Evolutionary conservation across 2,797 vertebrate genomes (phyloP).

Genomic region (Etheostoma nigrum): DNA sequence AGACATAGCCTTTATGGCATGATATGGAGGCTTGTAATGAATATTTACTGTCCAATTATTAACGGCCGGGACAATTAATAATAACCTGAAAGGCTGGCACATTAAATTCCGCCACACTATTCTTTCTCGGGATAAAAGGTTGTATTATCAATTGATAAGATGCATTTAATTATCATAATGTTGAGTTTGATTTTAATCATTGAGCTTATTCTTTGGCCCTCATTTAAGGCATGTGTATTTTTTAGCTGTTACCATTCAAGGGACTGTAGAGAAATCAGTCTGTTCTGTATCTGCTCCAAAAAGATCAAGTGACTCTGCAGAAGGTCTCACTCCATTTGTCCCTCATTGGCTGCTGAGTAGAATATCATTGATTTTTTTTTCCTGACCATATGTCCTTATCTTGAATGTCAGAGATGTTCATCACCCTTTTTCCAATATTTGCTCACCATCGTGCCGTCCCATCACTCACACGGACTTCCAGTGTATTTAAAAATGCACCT

Average conservation of each 20-base stretch:
- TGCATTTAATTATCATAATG: constrained; percentile 53
- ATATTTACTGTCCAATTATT: constrained; percentile 96
- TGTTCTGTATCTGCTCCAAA: constrained; percentile 28
- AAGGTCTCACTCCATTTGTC: constrained; percentile 60
- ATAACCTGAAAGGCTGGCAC: constrained; percentile 87
- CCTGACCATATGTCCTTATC: constrained; percentile 61
- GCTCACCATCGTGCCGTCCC: constrained; percentile 44
- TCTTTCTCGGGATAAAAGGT: constrained; percentile 30
- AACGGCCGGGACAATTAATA: constrained; percentile 90
- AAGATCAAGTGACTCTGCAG: constrained; percentile 51
- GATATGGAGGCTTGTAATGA: constrained; percentile 94
- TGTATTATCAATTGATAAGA: constrained; percentile 45
- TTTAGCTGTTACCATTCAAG: constrained; percentile 15
- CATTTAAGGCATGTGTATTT: constrained; percentile 14
- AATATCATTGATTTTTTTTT: constrained; percentile 62
- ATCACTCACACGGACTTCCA: constrained; percentile 52
- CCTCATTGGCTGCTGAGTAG: constrained; percentile 56
- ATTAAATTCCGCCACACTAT: constrained; percentile 86
- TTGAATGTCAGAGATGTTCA: constrained; percentile 66
- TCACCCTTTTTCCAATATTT: constrained; percentile 66
- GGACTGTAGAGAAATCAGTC: constrained; percentile 4
- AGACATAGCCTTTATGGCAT: constrained; percentile 95
- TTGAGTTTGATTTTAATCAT: constrained; percentile 35
- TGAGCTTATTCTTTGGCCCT: constrained; percentile 42
- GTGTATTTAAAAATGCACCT: constrained; percentile 51